Evolutionary conservation across 2,797 vertebrate species (phyloP).

Genomic region (Cyprinodon diabolis): DNA sequence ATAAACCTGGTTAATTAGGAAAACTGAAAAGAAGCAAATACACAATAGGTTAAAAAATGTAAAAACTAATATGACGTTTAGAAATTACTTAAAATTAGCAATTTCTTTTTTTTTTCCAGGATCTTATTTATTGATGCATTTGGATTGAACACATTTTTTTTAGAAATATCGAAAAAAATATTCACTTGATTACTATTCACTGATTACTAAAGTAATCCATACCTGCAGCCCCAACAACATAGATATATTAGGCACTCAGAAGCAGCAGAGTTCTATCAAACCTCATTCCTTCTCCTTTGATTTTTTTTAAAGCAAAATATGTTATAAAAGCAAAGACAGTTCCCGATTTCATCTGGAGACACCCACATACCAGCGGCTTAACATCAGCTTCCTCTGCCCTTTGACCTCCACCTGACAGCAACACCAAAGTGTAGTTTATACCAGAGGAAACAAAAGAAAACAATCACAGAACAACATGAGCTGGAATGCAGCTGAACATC

Average conservation of each 20-base stretch:
- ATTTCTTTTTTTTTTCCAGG: background rate
- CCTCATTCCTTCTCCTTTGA: background rate
- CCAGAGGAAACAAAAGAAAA: constrained; percentile 6
- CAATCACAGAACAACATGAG: constrained; percentile 7
- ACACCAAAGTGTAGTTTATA: constrained; percentile 32
- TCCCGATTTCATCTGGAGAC: constrained; percentile 32
- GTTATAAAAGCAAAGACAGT: constrained; percentile 37
- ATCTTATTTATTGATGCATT: too few species aligned
- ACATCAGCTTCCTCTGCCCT: constrained; percentile 32
- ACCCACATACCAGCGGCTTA: constrained; percentile 31
- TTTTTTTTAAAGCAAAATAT: constrained; percentile 10
- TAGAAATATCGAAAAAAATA: too few species aligned
- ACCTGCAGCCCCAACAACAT: background rate
- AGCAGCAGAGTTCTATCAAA: constrained; percentile 19
- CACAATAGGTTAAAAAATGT: background rate
- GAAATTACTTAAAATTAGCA: background rate
- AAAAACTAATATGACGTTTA: background rate
- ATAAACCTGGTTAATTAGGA: background rate
- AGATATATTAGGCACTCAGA: constrained; percentile 3
- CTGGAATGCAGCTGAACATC: constrained; percentile 14
- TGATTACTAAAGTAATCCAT: too few species aligned
- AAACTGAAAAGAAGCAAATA: background rate
- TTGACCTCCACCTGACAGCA: constrained; percentile 46
- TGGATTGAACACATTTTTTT: too few species aligned
- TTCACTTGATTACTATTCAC: too few species aligned